A percentile compares a stretch with the other conserved stretches of the same genome.
Conservation (phyloP, 2,113 vertebrate genomes). For the Chaetorhynchus papuensis region DNA sequence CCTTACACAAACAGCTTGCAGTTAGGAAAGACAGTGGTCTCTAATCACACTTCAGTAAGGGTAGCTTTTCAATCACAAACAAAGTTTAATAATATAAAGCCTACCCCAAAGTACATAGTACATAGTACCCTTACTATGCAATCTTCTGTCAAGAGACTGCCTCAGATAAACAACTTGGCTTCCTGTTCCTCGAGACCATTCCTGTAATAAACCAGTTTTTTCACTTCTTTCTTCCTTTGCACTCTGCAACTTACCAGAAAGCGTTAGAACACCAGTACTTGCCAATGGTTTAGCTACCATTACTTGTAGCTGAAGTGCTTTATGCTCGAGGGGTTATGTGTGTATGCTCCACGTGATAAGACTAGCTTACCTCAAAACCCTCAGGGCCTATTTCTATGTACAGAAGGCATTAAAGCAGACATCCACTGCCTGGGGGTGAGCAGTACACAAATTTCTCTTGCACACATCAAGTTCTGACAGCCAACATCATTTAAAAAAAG, state of each 20-base stretch:
- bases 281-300: neutral
- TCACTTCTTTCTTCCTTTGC: neutral
- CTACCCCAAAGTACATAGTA: neutral
- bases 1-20: neutral
- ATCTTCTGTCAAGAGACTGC: neutral
- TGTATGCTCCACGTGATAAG: neutral
- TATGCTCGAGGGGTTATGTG: neutral
- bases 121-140: neutral
- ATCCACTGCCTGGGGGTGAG: neutral
- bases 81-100: neutral
- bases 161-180: neutral
- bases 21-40: neutral
- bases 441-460: neutral
- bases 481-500: neutral
- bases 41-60: neutral
- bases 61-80: neutral
- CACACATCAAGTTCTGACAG: neutral
- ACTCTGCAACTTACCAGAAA: neutral
- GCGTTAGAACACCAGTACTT: neutral
- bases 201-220: neutral
- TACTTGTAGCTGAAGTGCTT: neutral
- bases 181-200: neutral
- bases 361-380: neutral
- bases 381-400: neutral
- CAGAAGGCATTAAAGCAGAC: neutral